phyloP scores from a whole-genome alignment of 1,140 invertebrate species.

The Aporrectodea caliginosa region DNA sequence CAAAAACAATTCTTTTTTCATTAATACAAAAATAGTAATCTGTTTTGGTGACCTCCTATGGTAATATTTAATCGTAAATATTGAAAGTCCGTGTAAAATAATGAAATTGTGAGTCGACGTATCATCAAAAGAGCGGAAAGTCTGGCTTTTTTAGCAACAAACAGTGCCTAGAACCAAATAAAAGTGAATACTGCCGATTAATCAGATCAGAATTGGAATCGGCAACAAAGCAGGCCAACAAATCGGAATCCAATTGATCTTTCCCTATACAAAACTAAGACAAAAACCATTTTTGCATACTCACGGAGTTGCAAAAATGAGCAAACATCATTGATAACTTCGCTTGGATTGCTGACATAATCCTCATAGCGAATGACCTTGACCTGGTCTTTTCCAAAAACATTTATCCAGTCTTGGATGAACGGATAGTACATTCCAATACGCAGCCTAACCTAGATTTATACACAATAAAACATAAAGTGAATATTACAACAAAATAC shows the following conservation, averaged over 20 bases:
- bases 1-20: neutral
- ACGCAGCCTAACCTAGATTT: constrained; percentile 11
- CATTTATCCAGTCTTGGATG: constrained; percentile 9
- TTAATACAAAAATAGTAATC: too few species aligned
- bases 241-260: neutral
- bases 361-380: constrained; percentile 10
- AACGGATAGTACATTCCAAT: constrained; percentile 24
- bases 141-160: too few species aligned
- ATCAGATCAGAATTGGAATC: too few species aligned
- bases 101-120: too few species aligned
- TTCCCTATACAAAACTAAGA: neutral
- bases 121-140: too few species aligned
- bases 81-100: neutral
- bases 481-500: too few species aligned
- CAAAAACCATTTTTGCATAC: neutral
- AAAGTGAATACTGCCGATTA: too few species aligned
- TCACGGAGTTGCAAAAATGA: neutral
- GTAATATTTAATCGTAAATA: neutral
- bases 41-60: neutral
- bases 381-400: neutral
- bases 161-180: too few species aligned
- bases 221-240: too few species aligned
- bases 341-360: constrained; percentile 1
- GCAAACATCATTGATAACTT: constrained; percentile 23
- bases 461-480: neutral